phyloP scores from a whole-genome alignment of 1,140 invertebrate species.

The Panagrolaimus sp. region DNA sequence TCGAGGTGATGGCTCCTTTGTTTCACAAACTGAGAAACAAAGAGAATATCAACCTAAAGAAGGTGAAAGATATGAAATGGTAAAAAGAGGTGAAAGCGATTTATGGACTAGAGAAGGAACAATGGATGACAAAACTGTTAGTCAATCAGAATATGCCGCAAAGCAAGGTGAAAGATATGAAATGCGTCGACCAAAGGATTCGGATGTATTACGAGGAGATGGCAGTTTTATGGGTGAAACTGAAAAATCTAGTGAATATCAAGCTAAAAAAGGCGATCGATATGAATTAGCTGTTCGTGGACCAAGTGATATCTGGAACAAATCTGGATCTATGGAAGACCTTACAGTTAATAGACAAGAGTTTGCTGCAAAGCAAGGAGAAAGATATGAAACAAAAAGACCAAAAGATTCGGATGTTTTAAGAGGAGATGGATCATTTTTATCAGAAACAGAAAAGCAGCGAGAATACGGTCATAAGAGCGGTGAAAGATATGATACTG shows the following conservation, averaged over 20 bases:
- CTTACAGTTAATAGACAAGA: slow-evolving; percentile 13
- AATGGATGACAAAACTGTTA: background rate
- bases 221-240: slow-evolving; percentile 9
- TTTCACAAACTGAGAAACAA: background rate
- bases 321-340: slow-evolving; percentile 7
- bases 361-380: slow-evolving; percentile 9
- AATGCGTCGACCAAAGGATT: slow-evolving; percentile 23
- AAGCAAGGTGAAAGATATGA: slow-evolving; percentile 30
- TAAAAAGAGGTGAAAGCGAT: background rate
- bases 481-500: slow-evolving; percentile 9
- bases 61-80: slow-evolving; percentile 10
- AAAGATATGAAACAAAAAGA: slow-evolving; percentile 15
- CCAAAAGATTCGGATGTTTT: slow-evolving; percentile 16
- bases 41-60: background rate
- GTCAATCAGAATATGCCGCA: slow-evolving; percentile 16
- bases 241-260: background rate
- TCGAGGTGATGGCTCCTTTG: background rate
- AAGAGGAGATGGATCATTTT: background rate
- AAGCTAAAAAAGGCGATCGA: background rate
- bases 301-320: background rate
- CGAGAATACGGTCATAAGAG: slow-evolving; percentile 1
- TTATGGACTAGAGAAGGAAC: slow-evolving; percentile 8
- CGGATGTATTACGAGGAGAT: slow-evolving; percentile 18
- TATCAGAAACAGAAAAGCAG: background rate
- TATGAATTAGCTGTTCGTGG: background rate